These are phyloP conservation scores for Cerceris rybyensis DNA, from an alignment of 2,888 invertebrate genomes.

Conservation along the genomic window DNA sequence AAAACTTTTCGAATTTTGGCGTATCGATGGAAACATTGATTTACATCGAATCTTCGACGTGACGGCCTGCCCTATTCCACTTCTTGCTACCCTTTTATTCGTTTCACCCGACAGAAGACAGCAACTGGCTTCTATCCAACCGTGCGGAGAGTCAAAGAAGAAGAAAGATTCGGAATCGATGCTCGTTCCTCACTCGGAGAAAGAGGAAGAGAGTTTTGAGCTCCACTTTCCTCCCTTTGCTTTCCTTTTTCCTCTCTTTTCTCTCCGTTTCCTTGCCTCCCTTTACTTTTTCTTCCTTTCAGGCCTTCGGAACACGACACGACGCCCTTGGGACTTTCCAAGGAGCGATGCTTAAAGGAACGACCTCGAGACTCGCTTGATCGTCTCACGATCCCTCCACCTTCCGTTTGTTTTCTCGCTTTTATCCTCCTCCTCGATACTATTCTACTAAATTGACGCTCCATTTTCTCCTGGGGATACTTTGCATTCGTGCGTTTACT, in stretches of 20 bases:
- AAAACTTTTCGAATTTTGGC: constrained; percentile 26
- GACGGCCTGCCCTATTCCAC: constrained; percentile 21
- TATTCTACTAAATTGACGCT: constrained; percentile 31
- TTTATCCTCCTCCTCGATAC: constrained; percentile 5
- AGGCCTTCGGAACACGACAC: constrained; percentile 27
- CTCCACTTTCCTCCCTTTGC: constrained; percentile 12
- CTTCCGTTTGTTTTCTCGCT: constrained; percentile 4
- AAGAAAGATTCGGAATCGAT: constrained; percentile 50
- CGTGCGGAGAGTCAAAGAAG: constrained; percentile 9
- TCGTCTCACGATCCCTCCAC: constrained; percentile 8
- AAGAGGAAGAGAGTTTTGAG: neutral
- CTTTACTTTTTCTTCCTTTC: neutral
- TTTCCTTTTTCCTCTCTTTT: too few relatives aligned
- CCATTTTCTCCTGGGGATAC: constrained; percentile 11
- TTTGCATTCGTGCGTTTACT: neutral
- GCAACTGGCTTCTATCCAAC: constrained; percentile 42
- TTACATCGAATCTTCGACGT: constrained; percentile 37
- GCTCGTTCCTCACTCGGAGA: constrained; percentile 1
- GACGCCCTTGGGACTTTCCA: constrained; percentile 18
- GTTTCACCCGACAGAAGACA: constrained; percentile 27
- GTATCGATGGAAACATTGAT: constrained; percentile 48
- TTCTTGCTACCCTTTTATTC: constrained; percentile 19
- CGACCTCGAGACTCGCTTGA: constrained; percentile 15
- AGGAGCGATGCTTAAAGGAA: constrained; percentile 10
- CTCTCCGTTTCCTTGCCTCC: too few relatives aligned